Percentiles rank a stretch among this genome's conserved stretches.
Evolutionary conservation across 2,113 vertebrate species (phyloP).

Genomic region (Aspidoscelis tigris): DNA sequence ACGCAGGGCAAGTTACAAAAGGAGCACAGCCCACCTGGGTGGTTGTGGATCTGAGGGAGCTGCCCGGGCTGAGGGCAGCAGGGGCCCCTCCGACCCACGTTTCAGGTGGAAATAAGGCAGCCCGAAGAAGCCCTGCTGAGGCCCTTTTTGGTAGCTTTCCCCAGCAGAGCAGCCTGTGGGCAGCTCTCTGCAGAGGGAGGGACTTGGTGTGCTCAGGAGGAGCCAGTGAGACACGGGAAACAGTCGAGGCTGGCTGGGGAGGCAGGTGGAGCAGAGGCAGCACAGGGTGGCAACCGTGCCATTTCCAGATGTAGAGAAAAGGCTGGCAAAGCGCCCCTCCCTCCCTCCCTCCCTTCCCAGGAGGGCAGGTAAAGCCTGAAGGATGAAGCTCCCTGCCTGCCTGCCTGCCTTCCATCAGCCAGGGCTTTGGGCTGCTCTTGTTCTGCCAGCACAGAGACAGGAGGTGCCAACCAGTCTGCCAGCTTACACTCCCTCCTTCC

Average conservation of each 20-base stretch:
- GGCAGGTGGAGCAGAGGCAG: neutral
- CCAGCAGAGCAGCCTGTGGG: neutral
- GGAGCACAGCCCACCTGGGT: neutral
- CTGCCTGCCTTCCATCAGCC: neutral
- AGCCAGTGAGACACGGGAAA: neutral
- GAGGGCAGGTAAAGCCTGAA: neutral
- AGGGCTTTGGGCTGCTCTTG: neutral
- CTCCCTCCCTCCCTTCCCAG: neutral
- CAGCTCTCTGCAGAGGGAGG: neutral
- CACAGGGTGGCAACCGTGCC: neutral
- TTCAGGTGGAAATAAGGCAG: neutral
- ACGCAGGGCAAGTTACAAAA: neutral
- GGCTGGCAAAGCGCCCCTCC: neutral
- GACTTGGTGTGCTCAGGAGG: neutral
- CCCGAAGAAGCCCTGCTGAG: neutral
- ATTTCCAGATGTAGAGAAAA: neutral
- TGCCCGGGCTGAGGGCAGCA: neutral
- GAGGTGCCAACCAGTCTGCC: neutral
- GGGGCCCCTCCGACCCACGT: neutral
- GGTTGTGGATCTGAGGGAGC: neutral
- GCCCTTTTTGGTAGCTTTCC: neutral
- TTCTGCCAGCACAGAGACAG: neutral
- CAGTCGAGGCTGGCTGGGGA: neutral
- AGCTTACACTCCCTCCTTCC: neutral
- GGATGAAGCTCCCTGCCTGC: neutral